These are phyloP conservation scores for pig (Sus scrofa) DNA, from an alignment of 2,113 vertebrate genomes.

Conservation along the genomic window T2T-Sscrofa CM000819.6:17882501-17883000, in stretches of 20 bases:
- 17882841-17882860: conserved; percentile 27
- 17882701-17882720: conserved; percentile 47
- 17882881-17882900: no score
- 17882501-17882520: conserved; percentile 89
- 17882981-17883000: no score
- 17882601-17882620: conserved; percentile 76
- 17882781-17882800: conserved; percentile 27
- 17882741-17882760: neutral
- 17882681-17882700: neutral
- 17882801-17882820: neutral
- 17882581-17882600: conserved; percentile 81
- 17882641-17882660: conserved; percentile 76
- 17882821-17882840: neutral
- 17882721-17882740: conserved; percentile 40
- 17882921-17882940: no score
- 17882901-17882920: no score
- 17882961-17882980: no score
- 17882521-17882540: conserved; percentile 82
- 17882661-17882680: conserved; percentile 73
- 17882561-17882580: conserved; percentile 88
- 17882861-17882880: neutral
- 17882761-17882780: conserved; percentile 54
- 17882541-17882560: conserved; percentile 86
- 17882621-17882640: conserved; percentile 58
- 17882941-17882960: no score